Percentiles rank a stretch among this genome's conserved stretches.
Conservation (phyloP, 2,113 vertebrate species). For the Cisticola juncidis region DNA sequence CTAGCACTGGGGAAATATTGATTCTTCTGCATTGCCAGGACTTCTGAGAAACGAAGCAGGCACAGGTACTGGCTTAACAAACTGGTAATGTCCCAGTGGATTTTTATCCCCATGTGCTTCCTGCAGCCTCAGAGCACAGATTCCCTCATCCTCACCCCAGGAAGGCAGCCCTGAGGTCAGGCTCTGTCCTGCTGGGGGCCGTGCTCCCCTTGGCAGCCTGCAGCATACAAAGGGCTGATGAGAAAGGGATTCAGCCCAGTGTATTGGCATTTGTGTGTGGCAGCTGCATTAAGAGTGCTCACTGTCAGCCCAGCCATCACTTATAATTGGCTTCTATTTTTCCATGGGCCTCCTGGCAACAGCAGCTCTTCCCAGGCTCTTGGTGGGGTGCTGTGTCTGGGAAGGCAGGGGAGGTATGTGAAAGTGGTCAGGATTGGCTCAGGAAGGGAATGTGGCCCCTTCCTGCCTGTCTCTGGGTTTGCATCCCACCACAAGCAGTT, state of each 20-base stretch:
- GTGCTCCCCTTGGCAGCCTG: not conserved
- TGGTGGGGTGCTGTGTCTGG: not conserved
- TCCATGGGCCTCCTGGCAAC: conserved; percentile 7
- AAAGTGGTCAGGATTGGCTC: not conserved
- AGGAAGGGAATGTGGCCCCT: not conserved
- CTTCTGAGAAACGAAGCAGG: not conserved
- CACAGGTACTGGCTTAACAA: not conserved
- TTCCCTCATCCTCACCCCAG: not conserved
- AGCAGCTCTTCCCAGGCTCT: conserved; percentile 36
- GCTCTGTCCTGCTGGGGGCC: not conserved
- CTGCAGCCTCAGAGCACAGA: not conserved
- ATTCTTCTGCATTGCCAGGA: not conserved
- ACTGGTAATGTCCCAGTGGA: not conserved
- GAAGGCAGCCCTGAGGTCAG: not conserved
- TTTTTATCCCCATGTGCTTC: not conserved
- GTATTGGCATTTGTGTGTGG: not conserved
- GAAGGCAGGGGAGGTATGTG: not conserved
- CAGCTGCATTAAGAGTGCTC: conserved; percentile 6
- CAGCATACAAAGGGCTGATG: not conserved
- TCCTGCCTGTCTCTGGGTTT: not conserved
- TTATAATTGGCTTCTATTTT: conserved; percentile 47
- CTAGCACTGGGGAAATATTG: not conserved
- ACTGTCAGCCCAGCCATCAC: conserved; percentile 33
- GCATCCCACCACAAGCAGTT: not conserved
- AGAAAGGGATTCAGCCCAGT: not conserved